Conservation (phyloP, 2,113 vertebrate species). For the Lophotis ruficrista region DNA sequence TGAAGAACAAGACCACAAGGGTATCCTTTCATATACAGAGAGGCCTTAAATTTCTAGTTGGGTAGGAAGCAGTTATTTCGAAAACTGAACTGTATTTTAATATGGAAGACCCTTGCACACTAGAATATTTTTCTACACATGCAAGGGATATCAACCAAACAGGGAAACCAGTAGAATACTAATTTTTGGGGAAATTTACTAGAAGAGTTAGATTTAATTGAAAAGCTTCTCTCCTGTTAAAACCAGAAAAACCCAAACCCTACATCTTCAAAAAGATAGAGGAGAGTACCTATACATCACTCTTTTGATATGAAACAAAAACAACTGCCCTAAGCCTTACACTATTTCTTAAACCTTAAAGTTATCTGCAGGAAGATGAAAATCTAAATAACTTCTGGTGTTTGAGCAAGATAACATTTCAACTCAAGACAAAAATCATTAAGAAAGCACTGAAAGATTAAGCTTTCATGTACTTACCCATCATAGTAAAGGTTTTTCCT, state of each 20-base stretch:
- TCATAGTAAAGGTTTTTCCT: slow-evolving; percentile 98
- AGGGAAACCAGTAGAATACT: neutral
- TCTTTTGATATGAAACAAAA: neutral
- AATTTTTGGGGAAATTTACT: neutral
- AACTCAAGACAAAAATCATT: neutral
- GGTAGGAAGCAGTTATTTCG: neutral
- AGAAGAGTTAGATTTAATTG: neutral
- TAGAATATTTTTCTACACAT: neutral
- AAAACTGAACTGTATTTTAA: neutral
- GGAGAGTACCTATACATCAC: neutral
- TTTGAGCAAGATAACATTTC: neutral
- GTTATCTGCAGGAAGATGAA: neutral
- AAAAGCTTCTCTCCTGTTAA: neutral
- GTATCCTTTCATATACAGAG: neutral
- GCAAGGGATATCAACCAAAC: neutral
- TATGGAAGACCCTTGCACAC: neutral
- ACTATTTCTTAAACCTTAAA: neutral
- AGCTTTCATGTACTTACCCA: slow-evolving; percentile 80
- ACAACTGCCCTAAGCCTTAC: neutral
- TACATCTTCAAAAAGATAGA: neutral
- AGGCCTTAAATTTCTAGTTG: neutral
- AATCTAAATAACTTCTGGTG: neutral
- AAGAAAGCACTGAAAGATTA: neutral
- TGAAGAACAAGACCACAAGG: neutral
- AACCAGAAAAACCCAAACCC: neutral